Base-by-base conservation (phyloP, 2,113 vertebrate genomes). In the Ondatra zibethicus region DNA sequence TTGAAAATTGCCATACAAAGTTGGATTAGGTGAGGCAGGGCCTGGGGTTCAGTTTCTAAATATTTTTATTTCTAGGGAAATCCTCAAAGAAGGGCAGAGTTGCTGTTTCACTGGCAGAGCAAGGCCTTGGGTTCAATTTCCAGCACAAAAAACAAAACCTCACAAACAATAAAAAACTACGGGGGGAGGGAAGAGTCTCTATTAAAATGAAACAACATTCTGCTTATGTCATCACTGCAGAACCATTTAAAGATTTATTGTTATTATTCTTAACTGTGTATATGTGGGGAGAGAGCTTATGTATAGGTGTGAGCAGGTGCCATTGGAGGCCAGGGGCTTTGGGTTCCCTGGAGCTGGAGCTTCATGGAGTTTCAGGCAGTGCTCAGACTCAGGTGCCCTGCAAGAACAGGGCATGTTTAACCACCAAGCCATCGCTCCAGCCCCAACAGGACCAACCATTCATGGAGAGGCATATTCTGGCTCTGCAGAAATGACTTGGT, bases 1-100 rank as follows among this genome's bases (percentile, higher is more conserved):
- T 92, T 84, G 84, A 45, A 68, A 94, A 92, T 68, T 76, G 36
- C 55, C 78, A 39, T 33, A 72, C 66, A 87, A 55, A 21, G 85
- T 82, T 65, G n/a, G 88, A 63, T 88, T 29, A 81, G 50, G 6
- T 66, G 73, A 76, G 39, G 1, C 7, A 39, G 42, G 17, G 52
- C n/a, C 33, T 27, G 39, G 3, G 16, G 14, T 45, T 92, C 31
- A 14, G 17, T 50, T 47, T 68, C 39, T 31, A 33, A 85, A 27
- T 8, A 63, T 50, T 87, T 87, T 21, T 70, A 25, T n/a, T 23
- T 19, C 31, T 36, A n/a, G 17, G n/a, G 33, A 70, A 52, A 25
- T 52, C 33, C 45, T 88, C 65, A 47, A n/a, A 23, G 9, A 86
- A 47, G 8, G 29, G 7, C 10, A 29, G 39, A 65, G 80, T 2